Evolutionary conservation across 2,888 invertebrate species (phyloP).

Genomic region (Trachelus troglodyta): DNA sequence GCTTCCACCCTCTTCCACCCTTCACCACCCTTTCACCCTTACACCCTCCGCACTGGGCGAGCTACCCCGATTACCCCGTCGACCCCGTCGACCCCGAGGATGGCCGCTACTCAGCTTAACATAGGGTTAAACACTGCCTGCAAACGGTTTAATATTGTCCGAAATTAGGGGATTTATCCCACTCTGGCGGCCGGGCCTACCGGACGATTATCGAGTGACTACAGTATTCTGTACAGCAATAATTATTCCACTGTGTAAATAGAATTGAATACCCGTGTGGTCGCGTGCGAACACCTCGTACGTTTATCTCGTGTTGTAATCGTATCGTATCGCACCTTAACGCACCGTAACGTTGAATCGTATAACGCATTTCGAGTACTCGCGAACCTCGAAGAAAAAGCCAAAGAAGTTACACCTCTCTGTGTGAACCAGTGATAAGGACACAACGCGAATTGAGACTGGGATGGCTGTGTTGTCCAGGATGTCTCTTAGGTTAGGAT

Average conservation of each 20-base stretch:
- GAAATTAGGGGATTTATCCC: constrained; percentile 53
- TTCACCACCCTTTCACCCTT: constrained; percentile 16
- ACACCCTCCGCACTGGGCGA: constrained; percentile 2
- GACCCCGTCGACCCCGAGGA: too few relatives aligned
- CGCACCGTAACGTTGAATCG: too few relatives aligned
- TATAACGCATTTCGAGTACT: too few relatives aligned
- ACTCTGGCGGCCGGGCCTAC: neutral
- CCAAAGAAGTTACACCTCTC: too few relatives aligned
- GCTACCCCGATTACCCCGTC: neutral
- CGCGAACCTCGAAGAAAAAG: too few relatives aligned
- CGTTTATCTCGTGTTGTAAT: too few relatives aligned
- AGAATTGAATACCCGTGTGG: constrained; percentile 15
- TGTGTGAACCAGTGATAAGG: too few relatives aligned
- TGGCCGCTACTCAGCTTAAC: constrained; percentile 40
- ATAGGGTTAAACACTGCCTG: constrained; percentile 55
- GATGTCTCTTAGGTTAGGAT: too few relatives aligned
- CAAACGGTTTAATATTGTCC: constrained; percentile 51
- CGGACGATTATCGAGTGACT: constrained; percentile 19
- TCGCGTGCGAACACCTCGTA: neutral
- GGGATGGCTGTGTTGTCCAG: too few relatives aligned
- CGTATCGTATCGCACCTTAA: too few relatives aligned
- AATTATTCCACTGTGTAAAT: constrained; percentile 22
- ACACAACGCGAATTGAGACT: too few relatives aligned
- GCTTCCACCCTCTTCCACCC: constrained; percentile 18
- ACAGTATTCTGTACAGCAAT: constrained; percentile 55